A percentile compares a stretch with the other conserved stretches of the same genome.
Conservation (phyloP, 2,113 vertebrate species). For the Cyanistes caeruleus region DNA sequence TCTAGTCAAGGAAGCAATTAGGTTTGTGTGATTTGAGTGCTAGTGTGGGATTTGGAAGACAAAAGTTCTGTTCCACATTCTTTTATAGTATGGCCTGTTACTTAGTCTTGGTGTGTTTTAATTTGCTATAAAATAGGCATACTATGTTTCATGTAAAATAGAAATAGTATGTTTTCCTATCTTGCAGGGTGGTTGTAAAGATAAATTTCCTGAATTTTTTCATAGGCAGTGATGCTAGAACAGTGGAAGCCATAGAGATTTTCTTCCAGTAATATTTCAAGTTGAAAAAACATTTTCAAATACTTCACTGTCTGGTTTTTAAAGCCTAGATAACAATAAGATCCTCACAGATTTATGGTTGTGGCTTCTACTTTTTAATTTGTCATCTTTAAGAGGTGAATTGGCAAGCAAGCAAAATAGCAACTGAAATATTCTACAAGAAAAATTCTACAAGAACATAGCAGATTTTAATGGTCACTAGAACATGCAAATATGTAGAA, state of each 20-base stretch:
- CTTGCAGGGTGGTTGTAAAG: not conserved
- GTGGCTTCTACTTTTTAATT: not conserved
- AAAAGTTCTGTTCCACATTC: not conserved
- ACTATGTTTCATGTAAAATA: too few species aligned
- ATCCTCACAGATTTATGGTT: not conserved
- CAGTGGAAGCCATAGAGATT: not conserved
- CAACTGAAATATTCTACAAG: not conserved
- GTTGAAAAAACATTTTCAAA: not conserved
- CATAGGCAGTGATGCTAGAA: not conserved
- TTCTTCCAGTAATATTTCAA: not conserved
- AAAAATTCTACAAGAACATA: not conserved
- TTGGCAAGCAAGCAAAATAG: not conserved
- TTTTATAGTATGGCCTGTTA: not conserved
- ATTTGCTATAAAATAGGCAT: not conserved
- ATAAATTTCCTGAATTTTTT: not conserved
- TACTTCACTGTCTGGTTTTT: not conserved
- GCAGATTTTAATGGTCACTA: not conserved
- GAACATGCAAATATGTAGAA: not conserved
- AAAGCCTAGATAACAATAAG: not conserved
- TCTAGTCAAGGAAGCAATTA: not conserved
- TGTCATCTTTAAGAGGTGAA: not conserved
- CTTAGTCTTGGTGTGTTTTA: not conserved
- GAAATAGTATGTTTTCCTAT: not conserved
- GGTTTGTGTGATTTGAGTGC: not conserved
- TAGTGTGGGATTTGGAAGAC: not conserved